Evolutionary conservation across 2,888 invertebrate genomes (phyloP), one percentile per base, ranked within the genome.

Genomic region (Strigamia transsilvanica): DNA sequence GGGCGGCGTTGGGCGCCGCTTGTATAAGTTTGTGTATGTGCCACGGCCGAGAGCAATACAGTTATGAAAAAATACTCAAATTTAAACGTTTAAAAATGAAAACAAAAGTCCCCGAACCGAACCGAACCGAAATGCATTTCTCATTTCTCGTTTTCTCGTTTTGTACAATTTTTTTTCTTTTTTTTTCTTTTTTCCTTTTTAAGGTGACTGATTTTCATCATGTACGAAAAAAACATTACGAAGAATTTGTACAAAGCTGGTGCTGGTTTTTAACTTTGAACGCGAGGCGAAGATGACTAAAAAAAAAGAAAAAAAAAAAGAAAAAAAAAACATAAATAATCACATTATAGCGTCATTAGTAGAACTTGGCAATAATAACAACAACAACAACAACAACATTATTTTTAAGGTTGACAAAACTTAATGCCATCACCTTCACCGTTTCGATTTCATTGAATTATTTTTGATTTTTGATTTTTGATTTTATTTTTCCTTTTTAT

Each of bases 351-450:
- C 12, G 66, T 66, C 66, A 66, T 23, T 27, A 66, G 66, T 66
- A 27, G 66, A 34, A 27, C 66, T 66, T 27, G 66, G 66, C 66
- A 66, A 66, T 66, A 66, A 66, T 66, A 66, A 6, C n/a, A n/a
- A n/a, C n/a, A n/a, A n/a, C n/a, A n/a, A n/a, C n/a, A n/a, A n/a
- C n/a, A n/a, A n/a, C n/a, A n/a, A n/a, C n/a, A n/a, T n/a, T n/a
- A n/a, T n/a, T n/a, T n/a, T n/a, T n/a, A n/a, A n/a, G n/a, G n/a
- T n/a, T n/a, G n/a, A n/a, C 1, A 23, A 27, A 6, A 9, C n/a
- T 56, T n/a, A 18, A 66, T 66, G 66, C 66, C 66, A 66, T 66
- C 66, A 66, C 66, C 32, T 23, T 66, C 66, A 66, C 66, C 66
- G 10, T 66, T 66, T 66, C 27, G n/a, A n/a, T n/a, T 61, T 21